phyloP scores from a whole-genome alignment of 1,140 invertebrate species.

The Teleopsis dalmanni region DNA sequence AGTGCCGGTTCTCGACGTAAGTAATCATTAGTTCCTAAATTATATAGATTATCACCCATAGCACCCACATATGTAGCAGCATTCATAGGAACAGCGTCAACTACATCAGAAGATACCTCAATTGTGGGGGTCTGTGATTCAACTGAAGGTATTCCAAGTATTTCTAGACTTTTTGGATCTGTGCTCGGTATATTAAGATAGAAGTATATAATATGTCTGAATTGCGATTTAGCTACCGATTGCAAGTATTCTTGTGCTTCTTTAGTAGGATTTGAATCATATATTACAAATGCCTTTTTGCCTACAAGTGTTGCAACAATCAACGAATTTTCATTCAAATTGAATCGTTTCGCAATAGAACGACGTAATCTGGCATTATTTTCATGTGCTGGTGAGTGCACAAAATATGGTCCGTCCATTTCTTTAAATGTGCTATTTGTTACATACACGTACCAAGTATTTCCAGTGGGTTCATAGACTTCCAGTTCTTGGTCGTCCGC shows the following conservation, averaged over 20 bases:
- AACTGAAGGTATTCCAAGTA: slow-evolving; percentile 49
- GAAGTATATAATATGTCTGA: slow-evolving; percentile 52
- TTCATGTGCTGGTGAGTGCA: slow-evolving; percentile 53
- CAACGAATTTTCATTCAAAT: slow-evolving; percentile 30
- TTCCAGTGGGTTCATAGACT: slow-evolving; percentile 57
- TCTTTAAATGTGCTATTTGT: slow-evolving; percentile 56
- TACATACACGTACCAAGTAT: slow-evolving; percentile 57
- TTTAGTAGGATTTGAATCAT: slow-evolving; percentile 25
- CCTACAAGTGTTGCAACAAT: slow-evolving; percentile 43
- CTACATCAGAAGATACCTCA: slow-evolving; percentile 26
- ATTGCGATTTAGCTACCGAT: slow-evolving; percentile 27
- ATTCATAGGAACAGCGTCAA: slow-evolving; percentile 40
- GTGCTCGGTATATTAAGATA: slow-evolving; percentile 54
- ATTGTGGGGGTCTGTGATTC: slow-evolving; percentile 20
- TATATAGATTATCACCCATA: not conserved
- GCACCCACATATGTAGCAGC: slow-evolving; percentile 8
- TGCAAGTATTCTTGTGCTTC: slow-evolving; percentile 30
- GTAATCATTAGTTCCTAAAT: slow-evolving; percentile 13
- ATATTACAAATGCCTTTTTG: slow-evolving; percentile 31
- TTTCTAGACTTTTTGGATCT: slow-evolving; percentile 50
- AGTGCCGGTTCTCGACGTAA: slow-evolving; percentile 12
- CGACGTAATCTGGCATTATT: slow-evolving; percentile 57
- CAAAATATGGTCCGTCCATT: slow-evolving; percentile 54
- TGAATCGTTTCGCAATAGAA: slow-evolving; percentile 44
- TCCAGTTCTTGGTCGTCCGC: slow-evolving; percentile 58